Evolutionary conservation across 2,113 vertebrate species (phyloP).

Genomic region (Dipodomys merriami): DNA sequence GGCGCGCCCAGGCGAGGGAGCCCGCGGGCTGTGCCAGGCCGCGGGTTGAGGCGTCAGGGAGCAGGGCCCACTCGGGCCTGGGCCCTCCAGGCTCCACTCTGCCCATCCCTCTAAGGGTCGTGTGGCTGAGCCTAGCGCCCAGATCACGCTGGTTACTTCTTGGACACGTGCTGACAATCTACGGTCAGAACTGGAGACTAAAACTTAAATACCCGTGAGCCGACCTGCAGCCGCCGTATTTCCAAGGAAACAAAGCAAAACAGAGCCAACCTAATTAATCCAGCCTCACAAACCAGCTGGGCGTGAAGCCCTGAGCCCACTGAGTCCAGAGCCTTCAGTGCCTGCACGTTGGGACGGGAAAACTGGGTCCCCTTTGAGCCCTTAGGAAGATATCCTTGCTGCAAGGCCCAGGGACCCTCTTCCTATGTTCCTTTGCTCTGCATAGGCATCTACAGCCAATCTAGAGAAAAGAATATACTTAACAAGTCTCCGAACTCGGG

Average conservation of each 20-base stretch:
- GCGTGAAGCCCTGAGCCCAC: not conserved
- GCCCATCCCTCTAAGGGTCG: no score
- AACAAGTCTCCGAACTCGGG: not conserved
- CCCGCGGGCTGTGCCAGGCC: not conserved
- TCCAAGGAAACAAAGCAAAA: not conserved
- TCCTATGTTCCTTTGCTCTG: not conserved
- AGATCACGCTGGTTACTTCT: not conserved
- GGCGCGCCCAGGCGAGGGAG: slow-evolving; percentile 54
- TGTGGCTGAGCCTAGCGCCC: not conserved
- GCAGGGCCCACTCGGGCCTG: not conserved
- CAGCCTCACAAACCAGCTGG: not conserved
- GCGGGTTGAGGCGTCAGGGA: no score
- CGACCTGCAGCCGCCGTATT: not conserved
- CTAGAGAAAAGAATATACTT: not conserved
- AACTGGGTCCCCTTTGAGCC: not conserved
- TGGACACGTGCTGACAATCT: not conserved
- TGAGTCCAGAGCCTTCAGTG: not conserved
- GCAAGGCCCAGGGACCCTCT: not conserved
- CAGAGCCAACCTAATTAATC: not conserved
- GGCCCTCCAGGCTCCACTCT: no score
- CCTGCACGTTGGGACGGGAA: not conserved
- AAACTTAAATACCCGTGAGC: slow-evolving; percentile 2
- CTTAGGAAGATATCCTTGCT: not conserved
- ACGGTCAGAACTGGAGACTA: not conserved
- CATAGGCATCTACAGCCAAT: not conserved